Evolutionary conservation across 2,888 invertebrate genomes (phyloP), one percentile per base, ranked within the genome.

Genomic region (Papilio elwesi): DNA sequence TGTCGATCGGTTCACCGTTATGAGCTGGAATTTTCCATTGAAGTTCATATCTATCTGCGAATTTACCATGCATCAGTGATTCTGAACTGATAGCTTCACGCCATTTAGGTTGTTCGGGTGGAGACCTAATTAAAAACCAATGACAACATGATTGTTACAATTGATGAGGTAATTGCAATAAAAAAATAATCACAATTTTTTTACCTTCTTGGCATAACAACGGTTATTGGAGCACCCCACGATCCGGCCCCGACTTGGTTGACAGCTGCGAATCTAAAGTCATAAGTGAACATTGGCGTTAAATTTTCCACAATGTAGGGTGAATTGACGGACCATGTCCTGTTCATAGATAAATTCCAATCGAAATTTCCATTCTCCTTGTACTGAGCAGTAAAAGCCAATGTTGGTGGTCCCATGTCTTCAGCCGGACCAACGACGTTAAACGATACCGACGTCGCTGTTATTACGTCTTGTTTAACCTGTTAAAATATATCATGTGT

Each of bases 1-100:
- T 94, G 84, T 97, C 96, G 83, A 98, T 98, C 43, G 96, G 97
- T 89, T 97, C 97, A 10, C 98, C 98, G 89, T 98, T 98, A 85
- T 98, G 97, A 68, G 96, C 96, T 0, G 98, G 98, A 68, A 97
- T 95, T 81, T 95, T 96, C 98, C 98, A 98, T 83, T 96, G 95
- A 26, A 98, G 88, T 83, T 97, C 97, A 85, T 96, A 98, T 84
- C 96, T 96, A 89, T 97, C 96, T 43, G 96, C 96, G 86, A 96
- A 97, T 57, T 89, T 92, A 70, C 92, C 92, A 78, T 92, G 91
- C 72, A 90, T 86, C 70, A 93, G 85, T 12, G 93, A 92, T 83
- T 93, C 92, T 4, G 93, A 86, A 73, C 87, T 92, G 48, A 89
- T 80, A 47, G 87, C 82, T 79, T 92, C 92, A 78, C 93, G 87